Conservation (phyloP, 1,140 invertebrate genomes). For the Lepidurus arcticus region DNA sequence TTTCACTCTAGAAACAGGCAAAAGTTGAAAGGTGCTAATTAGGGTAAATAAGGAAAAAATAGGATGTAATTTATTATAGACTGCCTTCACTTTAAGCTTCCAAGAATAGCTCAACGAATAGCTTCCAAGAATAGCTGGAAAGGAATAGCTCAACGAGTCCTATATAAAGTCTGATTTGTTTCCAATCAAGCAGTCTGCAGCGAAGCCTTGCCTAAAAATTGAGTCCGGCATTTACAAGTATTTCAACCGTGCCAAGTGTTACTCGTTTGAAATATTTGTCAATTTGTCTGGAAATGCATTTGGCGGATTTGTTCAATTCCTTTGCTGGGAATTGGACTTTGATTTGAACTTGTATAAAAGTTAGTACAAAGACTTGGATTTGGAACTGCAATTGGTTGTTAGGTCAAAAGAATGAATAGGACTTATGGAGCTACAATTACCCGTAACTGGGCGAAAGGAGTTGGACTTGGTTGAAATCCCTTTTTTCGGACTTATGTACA, state of each 20-base stretch:
- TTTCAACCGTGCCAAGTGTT: background rate
- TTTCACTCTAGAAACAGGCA: background rate
- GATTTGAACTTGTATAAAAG: conserved; percentile 2
- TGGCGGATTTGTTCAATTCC: background rate
- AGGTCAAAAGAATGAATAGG: background rate
- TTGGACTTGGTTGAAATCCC: no score
- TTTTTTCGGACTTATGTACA: no score
- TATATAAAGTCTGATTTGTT: background rate
- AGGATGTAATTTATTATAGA: background rate
- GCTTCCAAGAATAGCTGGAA: background rate
- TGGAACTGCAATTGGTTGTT: background rate
- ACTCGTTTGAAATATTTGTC: background rate
- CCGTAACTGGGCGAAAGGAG: no score
- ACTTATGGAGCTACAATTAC: background rate
- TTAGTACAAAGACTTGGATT: background rate
- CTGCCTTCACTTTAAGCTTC: background rate
- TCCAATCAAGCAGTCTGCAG: background rate
- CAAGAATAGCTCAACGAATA: conserved; percentile 2
- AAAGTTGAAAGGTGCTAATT: background rate
- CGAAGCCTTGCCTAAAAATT: background rate
- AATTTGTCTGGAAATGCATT: background rate
- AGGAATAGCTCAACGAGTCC: background rate
- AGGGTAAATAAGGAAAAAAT: background rate
- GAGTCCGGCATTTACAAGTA: no score
- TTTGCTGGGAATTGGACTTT: background rate